These are phyloP conservation scores for Zoanthus solanderi DNA, from an alignment of 92 coral and sea anemone genomes.

Conservation along the genomic window DNA sequence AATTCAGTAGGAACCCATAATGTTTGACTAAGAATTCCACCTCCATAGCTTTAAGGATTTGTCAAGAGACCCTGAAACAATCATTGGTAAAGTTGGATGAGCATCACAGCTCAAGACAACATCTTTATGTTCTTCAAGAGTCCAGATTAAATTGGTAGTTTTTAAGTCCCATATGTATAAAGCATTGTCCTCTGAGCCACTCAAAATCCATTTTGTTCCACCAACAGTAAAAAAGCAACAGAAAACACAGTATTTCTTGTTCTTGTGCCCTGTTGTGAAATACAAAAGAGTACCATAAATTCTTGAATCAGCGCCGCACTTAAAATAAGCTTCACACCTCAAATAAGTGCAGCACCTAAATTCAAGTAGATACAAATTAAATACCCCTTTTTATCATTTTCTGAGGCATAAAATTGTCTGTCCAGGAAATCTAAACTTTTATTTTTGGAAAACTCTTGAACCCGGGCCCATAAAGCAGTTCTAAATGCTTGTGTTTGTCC, in stretches of 20 bases:
- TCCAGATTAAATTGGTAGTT: constrained; percentile 48
- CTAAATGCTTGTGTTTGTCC: too few species aligned
- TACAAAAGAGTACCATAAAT: not conserved
- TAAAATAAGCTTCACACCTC: too few species aligned
- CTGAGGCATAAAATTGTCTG: too few species aligned
- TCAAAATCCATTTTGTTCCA: constrained; percentile 50
- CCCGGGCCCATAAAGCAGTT: too few species aligned
- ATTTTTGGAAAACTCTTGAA: too few species aligned
- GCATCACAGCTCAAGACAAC: constrained; percentile 63
- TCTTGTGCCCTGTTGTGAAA: constrained; percentile 58
- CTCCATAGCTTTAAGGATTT: constrained; percentile 29
- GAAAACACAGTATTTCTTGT: constrained; percentile 66
- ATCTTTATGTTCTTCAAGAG: constrained; percentile 43
- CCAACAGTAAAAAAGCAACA: constrained; percentile 58
- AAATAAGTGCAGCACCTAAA: too few species aligned
- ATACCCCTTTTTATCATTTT: too few species aligned
- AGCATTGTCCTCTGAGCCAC: constrained; percentile 66
- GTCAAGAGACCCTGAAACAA: constrained; percentile 40
- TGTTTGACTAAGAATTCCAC: not conserved
- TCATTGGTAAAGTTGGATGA: constrained; percentile 47
- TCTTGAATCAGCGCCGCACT: too few species aligned
- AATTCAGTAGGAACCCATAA: not conserved
- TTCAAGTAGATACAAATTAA: too few species aligned
- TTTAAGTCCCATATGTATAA: constrained; percentile 62
- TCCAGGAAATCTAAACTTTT: too few species aligned